Evolutionary conservation across 2,797 vertebrate species (phyloP), one percentile per base, ranked within the genome.

Genomic region (Periophthalmus magnuspinnatus): DNA sequence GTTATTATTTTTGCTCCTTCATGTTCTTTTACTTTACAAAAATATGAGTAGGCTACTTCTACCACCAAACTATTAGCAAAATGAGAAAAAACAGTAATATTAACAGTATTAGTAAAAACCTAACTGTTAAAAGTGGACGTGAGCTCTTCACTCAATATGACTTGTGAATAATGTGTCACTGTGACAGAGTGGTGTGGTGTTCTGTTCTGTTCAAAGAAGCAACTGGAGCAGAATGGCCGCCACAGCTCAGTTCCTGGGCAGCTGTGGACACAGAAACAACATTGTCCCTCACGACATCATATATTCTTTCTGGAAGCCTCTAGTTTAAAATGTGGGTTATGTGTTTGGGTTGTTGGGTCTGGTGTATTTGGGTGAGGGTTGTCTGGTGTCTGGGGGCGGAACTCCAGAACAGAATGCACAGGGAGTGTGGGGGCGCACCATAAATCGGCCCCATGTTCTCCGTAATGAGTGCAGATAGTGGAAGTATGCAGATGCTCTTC

Each of bases 381-480:
- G 24, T 57, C 6, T 5, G 2, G 13, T 45, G 41, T n/a, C 32
- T 60, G 58, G 24, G 32, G 58, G 58, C 17, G 58, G 33, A n/a
- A 19, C 32, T 60, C 80, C 77, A 84, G 67, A 71, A 47, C 22
- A 78, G 72, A 70, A 56, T 58, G n/a, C 34, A 74, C 83, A 55
- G 81, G 81, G 84, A 86, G 81, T 75, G 69, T 67, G 69, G 87
- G 80, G 77, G 83, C 71, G 70, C 65, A 70, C 77, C 82, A 91
- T 93, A 92, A 93, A 93, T 94, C 86, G 58, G 58, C 16, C 24
- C 78, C 81, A 80, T 85, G 59, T 74, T 13, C 45, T 45, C 74
- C 71, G 64, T 92, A 93, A 92, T 91, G 90, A 92, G 82, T 72
- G 21, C 34, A 86, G 87, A 90, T 89, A 84, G 74, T 76, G 72